These are phyloP conservation scores for Aphis craccivora DNA, from an alignment of 1,140 invertebrate genomes.

Conservation along the genomic window DNA sequence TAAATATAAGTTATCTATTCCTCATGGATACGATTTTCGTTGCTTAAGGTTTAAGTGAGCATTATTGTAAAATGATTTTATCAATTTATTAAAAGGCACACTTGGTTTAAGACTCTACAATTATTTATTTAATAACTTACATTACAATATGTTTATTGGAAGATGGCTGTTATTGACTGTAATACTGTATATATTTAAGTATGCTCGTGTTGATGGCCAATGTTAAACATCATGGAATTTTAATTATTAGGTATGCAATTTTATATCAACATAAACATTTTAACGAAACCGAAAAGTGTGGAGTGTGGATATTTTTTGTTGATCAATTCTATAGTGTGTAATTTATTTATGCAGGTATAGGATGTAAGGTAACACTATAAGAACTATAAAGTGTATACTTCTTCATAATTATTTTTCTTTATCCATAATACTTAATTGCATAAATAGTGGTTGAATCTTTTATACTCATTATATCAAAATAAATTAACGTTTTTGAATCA, in stretches of 20 bases:
- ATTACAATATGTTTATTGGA: background rate
- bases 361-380: too few species aligned
- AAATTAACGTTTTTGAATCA: too few species aligned
- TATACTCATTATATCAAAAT: too few species aligned
- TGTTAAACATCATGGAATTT: background rate
- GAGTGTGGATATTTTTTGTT: background rate
- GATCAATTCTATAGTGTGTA: background rate
- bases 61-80: background rate
- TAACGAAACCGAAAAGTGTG: background rate
- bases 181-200: background rate
- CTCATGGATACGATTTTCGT: too few species aligned
- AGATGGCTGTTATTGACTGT: background rate
- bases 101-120: background rate
- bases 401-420: too few species aligned
- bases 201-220: background rate
- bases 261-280: background rate
- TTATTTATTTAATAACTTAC: background rate
- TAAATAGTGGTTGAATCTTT: too few species aligned
- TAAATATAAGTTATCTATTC: too few species aligned
- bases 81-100: background rate
- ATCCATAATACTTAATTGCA: too few species aligned
- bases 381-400: too few species aligned
- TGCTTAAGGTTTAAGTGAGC: background rate
- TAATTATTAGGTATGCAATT: too few species aligned
- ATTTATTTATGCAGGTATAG: too few species aligned